Evolutionary conservation across 2,888 invertebrate genomes (phyloP).

Genomic region (Cryptocephalus primarius): DNA sequence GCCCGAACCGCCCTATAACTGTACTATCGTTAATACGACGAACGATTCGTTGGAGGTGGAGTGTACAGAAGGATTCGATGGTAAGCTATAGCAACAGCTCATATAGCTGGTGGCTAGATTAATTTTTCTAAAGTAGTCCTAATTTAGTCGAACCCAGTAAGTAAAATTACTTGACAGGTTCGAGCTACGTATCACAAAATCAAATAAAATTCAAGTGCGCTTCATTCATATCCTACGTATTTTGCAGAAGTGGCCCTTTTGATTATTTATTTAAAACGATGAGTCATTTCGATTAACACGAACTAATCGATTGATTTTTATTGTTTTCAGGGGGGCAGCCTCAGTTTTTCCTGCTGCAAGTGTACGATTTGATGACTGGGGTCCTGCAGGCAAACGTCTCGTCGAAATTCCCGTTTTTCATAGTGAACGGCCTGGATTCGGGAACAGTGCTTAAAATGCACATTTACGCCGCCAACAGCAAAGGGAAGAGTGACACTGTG

Average conservation of each 20-base stretch:
- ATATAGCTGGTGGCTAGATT: too few species aligned
- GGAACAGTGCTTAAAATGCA: constrained; percentile 68
- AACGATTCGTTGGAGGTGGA: constrained; percentile 64
- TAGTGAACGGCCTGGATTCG: constrained; percentile 65
- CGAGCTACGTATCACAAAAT: too few species aligned
- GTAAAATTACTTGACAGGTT: too few species aligned
- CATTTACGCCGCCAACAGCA: constrained; percentile 72
- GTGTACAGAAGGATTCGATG: constrained; percentile 65
- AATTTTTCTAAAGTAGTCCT: too few species aligned
- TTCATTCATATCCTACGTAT: too few species aligned
- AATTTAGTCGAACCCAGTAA: too few species aligned
- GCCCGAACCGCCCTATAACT: constrained; percentile 69
- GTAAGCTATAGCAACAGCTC: constrained; percentile 24
- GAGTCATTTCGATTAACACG: too few species aligned
- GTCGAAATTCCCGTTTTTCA: constrained; percentile 61
- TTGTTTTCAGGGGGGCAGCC: constrained; percentile 46
- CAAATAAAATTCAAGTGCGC: too few species aligned
- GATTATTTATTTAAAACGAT: too few species aligned
- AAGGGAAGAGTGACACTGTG: constrained; percentile 68
- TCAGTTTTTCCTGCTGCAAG: constrained; percentile 63
- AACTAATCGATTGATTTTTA: too few species aligned
- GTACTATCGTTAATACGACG: constrained; percentile 67
- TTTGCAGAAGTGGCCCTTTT: too few species aligned
- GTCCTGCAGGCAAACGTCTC: constrained; percentile 52
- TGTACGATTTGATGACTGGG: constrained; percentile 43